Evolutionary conservation across 2,888 invertebrate genomes (phyloP).

Genomic region (Carcina quercana): DNA sequence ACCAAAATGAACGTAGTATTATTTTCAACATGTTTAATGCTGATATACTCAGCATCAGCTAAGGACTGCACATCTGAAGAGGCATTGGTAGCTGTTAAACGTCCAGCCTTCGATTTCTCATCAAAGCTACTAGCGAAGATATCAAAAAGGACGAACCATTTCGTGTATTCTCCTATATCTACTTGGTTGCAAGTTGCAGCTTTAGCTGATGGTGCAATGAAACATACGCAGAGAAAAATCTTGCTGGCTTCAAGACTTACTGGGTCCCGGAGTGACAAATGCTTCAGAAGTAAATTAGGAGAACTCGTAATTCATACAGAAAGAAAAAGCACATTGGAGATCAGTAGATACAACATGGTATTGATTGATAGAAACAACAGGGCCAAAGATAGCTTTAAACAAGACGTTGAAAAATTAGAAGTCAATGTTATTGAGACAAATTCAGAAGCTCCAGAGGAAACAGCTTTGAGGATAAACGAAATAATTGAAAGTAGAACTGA

Average conservation of each 20-base stretch:
- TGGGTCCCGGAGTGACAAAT: conserved; percentile 22
- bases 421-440: conserved; percentile 32
- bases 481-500: conserved; percentile 26
- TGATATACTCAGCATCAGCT: conserved; percentile 19
- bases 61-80: conserved; percentile 30
- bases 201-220: conserved; percentile 41
- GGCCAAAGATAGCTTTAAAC: conserved; percentile 32
- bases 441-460: conserved; percentile 27
- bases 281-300: conserved; percentile 35
- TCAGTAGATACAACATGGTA: conserved; percentile 32
- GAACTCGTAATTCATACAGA: conserved; percentile 29
- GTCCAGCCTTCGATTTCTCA: conserved; percentile 45
- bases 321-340: conserved; percentile 24
- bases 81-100: conserved; percentile 27
- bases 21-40: no score
- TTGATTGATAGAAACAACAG: conserved; percentile 33
- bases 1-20: no score
- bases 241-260: conserved; percentile 37
- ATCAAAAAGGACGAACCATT: conserved; percentile 37
- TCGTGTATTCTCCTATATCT: conserved; percentile 47
- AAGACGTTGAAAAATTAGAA: conserved; percentile 26
- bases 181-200: conserved; percentile 48
- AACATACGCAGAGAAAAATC: conserved; percentile 35
- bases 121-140: conserved; percentile 40
- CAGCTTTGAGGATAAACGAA: conserved; percentile 31